Evolutionary conservation across 1,140 invertebrate species (phyloP).

Genomic region (Pinna nobilis): DNA sequence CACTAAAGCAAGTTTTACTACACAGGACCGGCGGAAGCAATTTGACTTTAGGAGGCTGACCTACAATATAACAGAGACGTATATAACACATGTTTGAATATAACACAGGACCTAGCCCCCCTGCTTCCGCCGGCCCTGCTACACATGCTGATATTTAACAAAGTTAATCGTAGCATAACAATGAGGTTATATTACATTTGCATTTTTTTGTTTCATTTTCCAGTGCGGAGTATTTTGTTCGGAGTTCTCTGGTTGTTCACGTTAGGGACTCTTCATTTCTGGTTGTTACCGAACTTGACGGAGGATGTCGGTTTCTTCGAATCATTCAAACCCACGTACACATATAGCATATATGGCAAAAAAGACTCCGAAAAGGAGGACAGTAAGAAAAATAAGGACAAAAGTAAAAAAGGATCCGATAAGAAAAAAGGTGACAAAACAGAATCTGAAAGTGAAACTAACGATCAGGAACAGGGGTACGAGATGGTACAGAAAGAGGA

Average conservation of each 20-base stretch:
- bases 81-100: too few relatives aligned
- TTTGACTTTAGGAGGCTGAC: too few relatives aligned
- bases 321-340: constrained; percentile 98
- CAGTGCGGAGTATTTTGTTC: constrained; percentile 92
- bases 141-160: too few relatives aligned
- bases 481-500: constrained; percentile 50
- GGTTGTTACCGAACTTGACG: constrained; percentile 97
- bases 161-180: too few relatives aligned
- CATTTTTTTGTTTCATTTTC: constrained; percentile 54
- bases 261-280: constrained; percentile 93
- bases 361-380: constrained; percentile 77
- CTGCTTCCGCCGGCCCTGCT: too few relatives aligned
- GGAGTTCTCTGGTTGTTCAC: constrained; percentile 92
- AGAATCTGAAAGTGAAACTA: constrained; percentile 54
- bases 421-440: constrained; percentile 51
- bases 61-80: too few relatives aligned
- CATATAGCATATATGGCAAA: constrained; percentile 62
- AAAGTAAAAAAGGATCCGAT: constrained; percentile 71
- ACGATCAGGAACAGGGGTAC: too few relatives aligned
- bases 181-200: neutral
- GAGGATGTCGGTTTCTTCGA: constrained; percentile 99
- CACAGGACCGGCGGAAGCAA: too few relatives aligned
- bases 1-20: too few relatives aligned
- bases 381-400: constrained; percentile 81
- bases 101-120: too few relatives aligned